A percentile compares a stretch with the other conserved stretches of the same genome.
Conservation (phyloP, 2,797 vertebrate genomes). For the Notamacropus eugenii region DNA sequence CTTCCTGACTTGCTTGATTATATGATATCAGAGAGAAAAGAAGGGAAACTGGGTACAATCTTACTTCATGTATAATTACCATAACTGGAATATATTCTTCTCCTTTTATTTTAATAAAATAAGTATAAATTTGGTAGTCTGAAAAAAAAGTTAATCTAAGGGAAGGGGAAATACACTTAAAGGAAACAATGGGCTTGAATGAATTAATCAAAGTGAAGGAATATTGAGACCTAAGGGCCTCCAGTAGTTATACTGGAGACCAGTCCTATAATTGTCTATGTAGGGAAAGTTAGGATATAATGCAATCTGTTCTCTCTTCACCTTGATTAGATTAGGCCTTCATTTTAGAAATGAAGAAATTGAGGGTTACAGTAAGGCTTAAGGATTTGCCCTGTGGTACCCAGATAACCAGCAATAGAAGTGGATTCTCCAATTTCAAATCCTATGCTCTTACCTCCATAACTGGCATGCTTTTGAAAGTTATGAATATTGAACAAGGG, state of each 20-base stretch:
- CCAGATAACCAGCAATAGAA: neutral
- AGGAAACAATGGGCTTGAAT: neutral
- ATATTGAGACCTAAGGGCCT: neutral
- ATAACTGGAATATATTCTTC: neutral
- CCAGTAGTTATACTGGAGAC: neutral
- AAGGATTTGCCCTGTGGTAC: neutral
- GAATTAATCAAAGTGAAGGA: neutral
- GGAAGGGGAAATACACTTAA: neutral
- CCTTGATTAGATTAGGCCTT: neutral
- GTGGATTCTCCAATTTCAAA: neutral
- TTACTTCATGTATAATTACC: neutral
- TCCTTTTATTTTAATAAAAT: neutral
- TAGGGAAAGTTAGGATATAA: neutral
- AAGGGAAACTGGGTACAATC: neutral
- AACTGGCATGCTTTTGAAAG: too few species aligned
- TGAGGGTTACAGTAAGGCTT: rapidly evolving
- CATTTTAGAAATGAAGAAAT: neutral
- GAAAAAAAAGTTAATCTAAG: neutral
- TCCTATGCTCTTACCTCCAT: neutral
- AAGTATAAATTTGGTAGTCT: neutral
- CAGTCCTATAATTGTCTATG: neutral
- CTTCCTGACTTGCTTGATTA: neutral
- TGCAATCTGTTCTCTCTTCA: neutral
- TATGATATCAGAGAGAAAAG: neutral
- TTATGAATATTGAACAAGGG: neutral